Conservation (phyloP, 2,797 vertebrate genomes). For the Austrolebias charrua region DNA sequence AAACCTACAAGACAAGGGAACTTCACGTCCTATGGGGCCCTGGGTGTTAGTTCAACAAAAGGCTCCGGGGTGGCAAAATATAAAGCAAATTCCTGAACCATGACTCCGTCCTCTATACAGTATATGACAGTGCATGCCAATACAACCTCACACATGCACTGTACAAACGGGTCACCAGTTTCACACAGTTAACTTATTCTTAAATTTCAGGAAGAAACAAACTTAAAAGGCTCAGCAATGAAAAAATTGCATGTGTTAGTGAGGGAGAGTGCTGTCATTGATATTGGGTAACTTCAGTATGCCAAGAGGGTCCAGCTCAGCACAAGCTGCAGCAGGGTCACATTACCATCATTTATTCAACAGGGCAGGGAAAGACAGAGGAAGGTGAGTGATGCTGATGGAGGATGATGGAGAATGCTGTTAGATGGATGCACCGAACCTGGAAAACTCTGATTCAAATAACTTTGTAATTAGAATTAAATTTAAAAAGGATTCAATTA, state of each 20-base stretch:
- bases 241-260: background rate
- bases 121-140: slow-evolving; percentile 13
- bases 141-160: background rate
- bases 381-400: background rate
- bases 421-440: background rate
- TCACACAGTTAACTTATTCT: background rate
- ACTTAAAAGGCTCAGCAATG: background rate
- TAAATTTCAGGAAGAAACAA: background rate
- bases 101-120: slow-evolving; percentile 24
- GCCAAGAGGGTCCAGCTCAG: slow-evolving; percentile 21
- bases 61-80: slow-evolving; percentile 38
- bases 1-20: slow-evolving; percentile 8
- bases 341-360: slow-evolving; percentile 65
- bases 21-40: slow-evolving; percentile 29
- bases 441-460: too few species aligned
- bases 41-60: slow-evolving; percentile 47
- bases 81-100: slow-evolving; percentile 55
- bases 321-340: slow-evolving; percentile 27
- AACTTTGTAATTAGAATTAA: too few species aligned
- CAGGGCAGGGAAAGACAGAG: slow-evolving; percentile 14
- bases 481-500: too few species aligned
- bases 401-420: background rate
- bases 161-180: background rate
- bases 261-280: background rate
- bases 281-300: background rate